These are phyloP conservation scores for Aphis gossypii DNA, from an alignment of 1,140 invertebrate genomes.

Conservation along the genomic window DNA sequence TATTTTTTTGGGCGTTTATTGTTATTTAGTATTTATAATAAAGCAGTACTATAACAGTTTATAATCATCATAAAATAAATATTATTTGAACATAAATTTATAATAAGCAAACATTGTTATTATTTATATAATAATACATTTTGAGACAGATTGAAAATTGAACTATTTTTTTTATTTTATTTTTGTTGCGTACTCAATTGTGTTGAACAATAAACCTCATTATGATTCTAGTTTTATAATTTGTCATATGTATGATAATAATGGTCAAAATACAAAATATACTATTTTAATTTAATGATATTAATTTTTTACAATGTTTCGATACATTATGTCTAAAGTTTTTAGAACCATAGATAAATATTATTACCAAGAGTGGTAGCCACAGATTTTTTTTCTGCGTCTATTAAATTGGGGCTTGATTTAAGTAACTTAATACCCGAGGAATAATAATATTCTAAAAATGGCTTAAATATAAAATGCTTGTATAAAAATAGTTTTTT, in stretches of 20 bases:
- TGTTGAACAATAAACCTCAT: background rate
- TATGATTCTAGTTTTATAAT: background rate
- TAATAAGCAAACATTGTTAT: too few species aligned
- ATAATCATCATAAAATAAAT: too few species aligned
- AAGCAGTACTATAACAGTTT: too few species aligned
- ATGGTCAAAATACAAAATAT: background rate
- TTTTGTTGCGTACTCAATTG: background rate
- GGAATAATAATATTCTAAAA: background rate
- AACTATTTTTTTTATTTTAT: background rate
- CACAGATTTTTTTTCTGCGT: background rate
- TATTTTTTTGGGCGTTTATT: too few species aligned
- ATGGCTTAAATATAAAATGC: background rate
- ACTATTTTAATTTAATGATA: background rate
- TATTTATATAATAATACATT: too few species aligned
- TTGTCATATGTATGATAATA: background rate
- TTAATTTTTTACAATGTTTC: background rate
- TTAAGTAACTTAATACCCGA: conserved; percentile 1
- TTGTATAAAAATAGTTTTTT: background rate
- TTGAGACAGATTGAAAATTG: background rate
- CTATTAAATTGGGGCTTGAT: background rate
- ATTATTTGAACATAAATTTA: too few species aligned
- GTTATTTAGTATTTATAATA: too few species aligned
- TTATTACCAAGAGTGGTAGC: background rate
- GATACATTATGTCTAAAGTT: background rate
- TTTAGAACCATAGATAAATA: background rate